These are phyloP conservation scores for Oryzias celebensis DNA, from an alignment of 2,113 vertebrate genomes.

Conservation along the genomic window DNA sequence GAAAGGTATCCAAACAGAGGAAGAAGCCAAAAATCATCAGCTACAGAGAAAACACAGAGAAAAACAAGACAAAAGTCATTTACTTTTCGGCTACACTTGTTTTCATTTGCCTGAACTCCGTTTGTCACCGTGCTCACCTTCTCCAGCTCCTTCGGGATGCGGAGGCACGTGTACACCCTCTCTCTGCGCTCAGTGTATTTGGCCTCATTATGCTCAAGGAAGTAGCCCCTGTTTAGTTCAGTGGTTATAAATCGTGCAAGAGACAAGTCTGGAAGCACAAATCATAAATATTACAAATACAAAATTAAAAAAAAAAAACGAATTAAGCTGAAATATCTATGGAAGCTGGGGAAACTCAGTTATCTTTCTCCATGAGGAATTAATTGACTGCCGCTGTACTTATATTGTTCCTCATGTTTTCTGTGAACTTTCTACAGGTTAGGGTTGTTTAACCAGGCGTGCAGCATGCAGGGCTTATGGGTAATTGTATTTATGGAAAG, in stretches of 20 bases:
- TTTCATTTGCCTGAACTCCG: background rate
- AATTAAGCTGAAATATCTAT: background rate
- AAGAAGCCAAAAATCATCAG: slow-evolving; percentile 98
- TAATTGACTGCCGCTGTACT: too few relatives aligned
- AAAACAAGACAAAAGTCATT: background rate
- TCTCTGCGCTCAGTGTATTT: slow-evolving; percentile 97
- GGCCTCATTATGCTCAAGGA: slow-evolving; percentile 98
- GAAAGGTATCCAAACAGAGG: slow-evolving; percentile 96
- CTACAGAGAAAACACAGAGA: slow-evolving; percentile 67
- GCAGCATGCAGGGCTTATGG: background rate
- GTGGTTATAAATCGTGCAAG: slow-evolving; percentile 92
- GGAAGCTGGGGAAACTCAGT: background rate
- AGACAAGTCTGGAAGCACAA: slow-evolving; percentile 82
- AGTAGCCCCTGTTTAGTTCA: slow-evolving; percentile 96
- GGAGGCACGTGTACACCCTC: slow-evolving; percentile 93
- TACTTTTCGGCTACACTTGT: background rate
- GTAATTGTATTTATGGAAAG: too few relatives aligned
- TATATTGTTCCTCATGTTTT: too few relatives aligned
- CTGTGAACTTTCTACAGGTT: too few relatives aligned
- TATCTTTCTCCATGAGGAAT: too few relatives aligned
- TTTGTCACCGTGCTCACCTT: slow-evolving; percentile 79
- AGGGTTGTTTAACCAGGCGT: too few relatives aligned
- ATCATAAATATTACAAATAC: slow-evolving; percentile 19
- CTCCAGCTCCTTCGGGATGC: slow-evolving; percentile 96
- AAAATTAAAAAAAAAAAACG: background rate